phyloP scores from a whole-genome alignment of 2,888 invertebrate genomes.

The Phania funesta region DNA sequence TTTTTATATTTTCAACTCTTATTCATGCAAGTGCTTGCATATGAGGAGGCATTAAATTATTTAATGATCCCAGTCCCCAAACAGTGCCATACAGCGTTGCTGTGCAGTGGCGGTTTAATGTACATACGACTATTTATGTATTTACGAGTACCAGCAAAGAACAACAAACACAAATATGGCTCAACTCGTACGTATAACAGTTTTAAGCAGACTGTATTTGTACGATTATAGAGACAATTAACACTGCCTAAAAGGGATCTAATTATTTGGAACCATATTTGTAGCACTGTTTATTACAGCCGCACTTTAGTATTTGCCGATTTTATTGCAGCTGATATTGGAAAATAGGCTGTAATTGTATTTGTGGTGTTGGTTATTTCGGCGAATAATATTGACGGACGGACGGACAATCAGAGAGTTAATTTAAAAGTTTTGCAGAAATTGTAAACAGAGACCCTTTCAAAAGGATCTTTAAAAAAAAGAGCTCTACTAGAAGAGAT shows the following conservation, averaged over 20 bases:
- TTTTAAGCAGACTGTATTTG: conserved; percentile 57
- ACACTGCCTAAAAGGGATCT: conserved; percentile 67
- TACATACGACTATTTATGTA: too few species aligned
- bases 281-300: conserved; percentile 8
- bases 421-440: neutral
- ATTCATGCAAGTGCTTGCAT: conserved; percentile 7
- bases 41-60: conserved; percentile 60
- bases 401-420: neutral
- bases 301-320: neutral
- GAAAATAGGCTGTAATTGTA: conserved; percentile 21
- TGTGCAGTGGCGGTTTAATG: conserved; percentile 21
- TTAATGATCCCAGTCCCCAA: conserved; percentile 63
- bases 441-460: too few species aligned
- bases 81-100: conserved; percentile 36
- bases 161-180: conserved; percentile 45
- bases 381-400: neutral
- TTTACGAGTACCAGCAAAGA: neutral
- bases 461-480: too few species aligned
- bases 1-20: conserved; percentile 17
- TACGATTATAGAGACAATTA: conserved; percentile 62
- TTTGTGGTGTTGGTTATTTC: conserved; percentile 7
- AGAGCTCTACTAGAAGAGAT: too few species aligned
- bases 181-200: conserved; percentile 46
- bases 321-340: conserved; percentile 23
- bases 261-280: conserved; percentile 64